phyloP scores from a whole-genome alignment of 2,888 invertebrate species.

The Coleophora flavipennella region DNA sequence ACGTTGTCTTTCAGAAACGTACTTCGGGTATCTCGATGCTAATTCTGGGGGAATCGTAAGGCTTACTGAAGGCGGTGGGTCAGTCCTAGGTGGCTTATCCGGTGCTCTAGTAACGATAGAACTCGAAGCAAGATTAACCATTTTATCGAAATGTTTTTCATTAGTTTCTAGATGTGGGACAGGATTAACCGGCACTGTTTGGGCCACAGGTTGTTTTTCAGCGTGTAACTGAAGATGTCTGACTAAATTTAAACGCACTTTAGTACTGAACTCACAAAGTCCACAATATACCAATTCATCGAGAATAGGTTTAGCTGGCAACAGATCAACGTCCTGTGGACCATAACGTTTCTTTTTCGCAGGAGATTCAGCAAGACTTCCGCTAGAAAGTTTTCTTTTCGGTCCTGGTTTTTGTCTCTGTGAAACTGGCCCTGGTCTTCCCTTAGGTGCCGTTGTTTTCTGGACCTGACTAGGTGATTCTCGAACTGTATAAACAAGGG shows the following conservation, averaged over 20 bases:
- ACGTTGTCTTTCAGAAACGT: slow-evolving; percentile 69
- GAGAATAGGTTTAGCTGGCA: slow-evolving; percentile 78
- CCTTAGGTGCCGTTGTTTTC: no score
- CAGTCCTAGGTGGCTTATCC: slow-evolving; percentile 24
- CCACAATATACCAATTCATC: slow-evolving; percentile 75
- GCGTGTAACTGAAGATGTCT: slow-evolving; percentile 79
- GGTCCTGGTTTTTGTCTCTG: slow-evolving; percentile 7
- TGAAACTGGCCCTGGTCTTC: no score
- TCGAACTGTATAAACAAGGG: slow-evolving; percentile 1
- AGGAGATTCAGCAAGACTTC: slow-evolving; percentile 6
- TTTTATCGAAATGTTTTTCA: slow-evolving; percentile 87
- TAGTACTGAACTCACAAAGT: slow-evolving; percentile 78
- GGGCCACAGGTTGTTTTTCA: slow-evolving; percentile 75
- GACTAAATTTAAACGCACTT: slow-evolving; percentile 80
- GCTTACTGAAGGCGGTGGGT: slow-evolving; percentile 12
- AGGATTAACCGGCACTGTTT: slow-evolving; percentile 83
- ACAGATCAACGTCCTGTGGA: slow-evolving; percentile 74
- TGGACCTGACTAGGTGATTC: neutral
- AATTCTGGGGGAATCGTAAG: slow-evolving; percentile 26
- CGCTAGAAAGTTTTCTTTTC: slow-evolving; percentile 21
- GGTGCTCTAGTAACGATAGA: slow-evolving; percentile 43
- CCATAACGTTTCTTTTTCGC: slow-evolving; percentile 45
- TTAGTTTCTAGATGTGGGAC: slow-evolving; percentile 84
- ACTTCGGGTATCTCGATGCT: slow-evolving; percentile 50
- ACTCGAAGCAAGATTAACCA: slow-evolving; percentile 87